Base-by-base conservation (phyloP, 2,113 vertebrate species). In the Psephotus haematonotus region DNA sequence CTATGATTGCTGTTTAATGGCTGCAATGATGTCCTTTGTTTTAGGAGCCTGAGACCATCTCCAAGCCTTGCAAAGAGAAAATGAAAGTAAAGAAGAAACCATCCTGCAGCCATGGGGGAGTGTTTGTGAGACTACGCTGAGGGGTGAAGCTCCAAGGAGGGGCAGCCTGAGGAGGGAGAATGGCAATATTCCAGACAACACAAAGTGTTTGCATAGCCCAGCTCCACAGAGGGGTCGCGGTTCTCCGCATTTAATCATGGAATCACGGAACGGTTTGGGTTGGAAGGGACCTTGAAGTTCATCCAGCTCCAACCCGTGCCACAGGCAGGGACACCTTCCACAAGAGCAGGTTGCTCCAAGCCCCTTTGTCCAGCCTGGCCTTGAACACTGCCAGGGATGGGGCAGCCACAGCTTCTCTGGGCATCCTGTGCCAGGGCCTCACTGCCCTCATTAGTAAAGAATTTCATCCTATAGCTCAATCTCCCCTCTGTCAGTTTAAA, bases 51-150 rank as follows among this genome's bases (percentile, higher is more conserved):
- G 67, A 96, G 64, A 78, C 69, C 68, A 65, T 39, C 17, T 59
- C 91, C 65, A 90, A 92, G 10, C 25, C 87, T 59, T 94, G 86
- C 75, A 97, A 96, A 91, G 96, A 97, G 52, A 98, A 97, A 59
- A 98, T 68, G 46, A 95, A 60, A 94, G 33, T 80, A 23, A 98
- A 96, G 95, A 93, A 98, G 78, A 97, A 96, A 67, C 47, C 91
- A 33, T 27, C 43, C 33, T 65, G 82, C 35, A 88, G 77, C 84
- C 89, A 95, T 25, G 96, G 97, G 24, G 95, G 98, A 8, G 50
- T 94, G 64, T 97, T 98, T 92, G 96, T 97, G 72, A 97, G 86
- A 82, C 92, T 91, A 64, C 93, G 70, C 82, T 97, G 93, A 98
- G 46, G 74, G 59, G 4, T 1, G 7, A 86, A 1, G 44, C 47